These are phyloP conservation scores for Drosophila colorata DNA, from an alignment of 2,888 invertebrate genomes.

Conservation along the genomic window DNA sequence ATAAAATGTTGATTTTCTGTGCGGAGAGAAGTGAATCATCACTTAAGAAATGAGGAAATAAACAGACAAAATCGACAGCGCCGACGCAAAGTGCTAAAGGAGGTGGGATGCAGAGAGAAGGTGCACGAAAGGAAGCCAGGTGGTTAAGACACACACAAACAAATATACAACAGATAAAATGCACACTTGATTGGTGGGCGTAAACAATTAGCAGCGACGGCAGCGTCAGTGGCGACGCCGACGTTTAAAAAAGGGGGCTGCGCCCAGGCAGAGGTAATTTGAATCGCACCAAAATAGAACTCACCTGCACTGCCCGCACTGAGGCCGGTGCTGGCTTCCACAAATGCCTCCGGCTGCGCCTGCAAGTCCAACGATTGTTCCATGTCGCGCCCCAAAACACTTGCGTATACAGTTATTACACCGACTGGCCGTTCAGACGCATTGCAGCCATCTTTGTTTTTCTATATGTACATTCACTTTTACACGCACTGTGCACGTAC, in stretches of 20 bases:
- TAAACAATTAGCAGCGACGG: conserved; percentile 67
- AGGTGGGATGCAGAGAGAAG: conserved; percentile 1
- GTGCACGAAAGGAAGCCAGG: conserved; percentile 24
- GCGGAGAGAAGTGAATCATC: conserved; percentile 63
- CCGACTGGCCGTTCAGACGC: conserved; percentile 35
- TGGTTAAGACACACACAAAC: conserved; percentile 24
- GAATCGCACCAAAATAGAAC: conserved; percentile 49
- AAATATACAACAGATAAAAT: conserved; percentile 35
- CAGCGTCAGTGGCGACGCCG: conserved; percentile 20
- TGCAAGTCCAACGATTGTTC: conserved; percentile 66
- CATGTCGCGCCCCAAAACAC: conserved; percentile 44
- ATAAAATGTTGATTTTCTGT: conserved; percentile 34
- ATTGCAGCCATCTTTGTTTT: conserved; percentile 55
- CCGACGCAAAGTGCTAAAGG: conserved; percentile 47
- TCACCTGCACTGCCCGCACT: conserved; percentile 45
- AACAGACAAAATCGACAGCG: conserved; percentile 34
- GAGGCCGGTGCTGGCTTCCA: conserved; percentile 37
- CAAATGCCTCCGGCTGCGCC: conserved; percentile 36
- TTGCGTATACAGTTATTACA: conserved; percentile 40
- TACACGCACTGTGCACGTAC: conserved; percentile 4
- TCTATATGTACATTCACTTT: conserved; percentile 14
- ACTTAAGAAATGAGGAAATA: conserved; percentile 63
- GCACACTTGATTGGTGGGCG: conserved; percentile 62
- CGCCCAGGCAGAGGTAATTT: conserved; percentile 54
- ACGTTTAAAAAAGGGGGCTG: conserved; percentile 41